phyloP scores from a whole-genome alignment of 2,113 vertebrate species.

The Tachysurus vachellii region DNA sequence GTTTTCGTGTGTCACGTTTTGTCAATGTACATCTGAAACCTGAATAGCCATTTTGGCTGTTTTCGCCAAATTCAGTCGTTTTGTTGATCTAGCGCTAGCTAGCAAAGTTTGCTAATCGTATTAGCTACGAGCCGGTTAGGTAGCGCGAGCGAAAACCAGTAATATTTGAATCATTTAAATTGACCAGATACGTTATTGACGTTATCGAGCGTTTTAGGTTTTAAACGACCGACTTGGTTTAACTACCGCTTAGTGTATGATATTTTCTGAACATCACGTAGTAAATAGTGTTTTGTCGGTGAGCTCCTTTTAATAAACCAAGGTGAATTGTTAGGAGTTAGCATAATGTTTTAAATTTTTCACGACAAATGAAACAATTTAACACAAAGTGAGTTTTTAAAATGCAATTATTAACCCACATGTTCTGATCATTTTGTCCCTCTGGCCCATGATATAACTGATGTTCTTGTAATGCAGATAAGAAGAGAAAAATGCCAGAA shows the following conservation, averaged over 20 bases:
- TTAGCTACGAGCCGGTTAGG: not conserved
- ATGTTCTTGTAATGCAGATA: not conserved
- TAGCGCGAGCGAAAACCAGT: not conserved
- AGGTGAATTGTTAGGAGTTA: not conserved
- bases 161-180: not conserved
- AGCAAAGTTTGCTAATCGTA: not conserved
- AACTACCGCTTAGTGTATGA: not conserved
- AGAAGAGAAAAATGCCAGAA: not conserved
- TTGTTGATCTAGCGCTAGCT: not conserved
- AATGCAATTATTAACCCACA: not conserved
- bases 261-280: not conserved
- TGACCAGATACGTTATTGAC: too few relatives aligned
- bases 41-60: accelerated
- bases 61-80: not conserved
- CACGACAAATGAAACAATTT: not conserved
- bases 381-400: not conserved
- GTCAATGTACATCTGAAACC: too few relatives aligned
- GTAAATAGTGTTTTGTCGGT: not conserved
- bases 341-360: not conserved
- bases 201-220: too few relatives aligned
- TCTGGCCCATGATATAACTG: not conserved
- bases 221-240: not conserved
- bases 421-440: not conserved
- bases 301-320: not conserved
- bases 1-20: not conserved